These are phyloP conservation scores for Hofmannophila pseudospretella DNA, from an alignment of 2,888 invertebrate species.

Conservation along the genomic window DNA sequence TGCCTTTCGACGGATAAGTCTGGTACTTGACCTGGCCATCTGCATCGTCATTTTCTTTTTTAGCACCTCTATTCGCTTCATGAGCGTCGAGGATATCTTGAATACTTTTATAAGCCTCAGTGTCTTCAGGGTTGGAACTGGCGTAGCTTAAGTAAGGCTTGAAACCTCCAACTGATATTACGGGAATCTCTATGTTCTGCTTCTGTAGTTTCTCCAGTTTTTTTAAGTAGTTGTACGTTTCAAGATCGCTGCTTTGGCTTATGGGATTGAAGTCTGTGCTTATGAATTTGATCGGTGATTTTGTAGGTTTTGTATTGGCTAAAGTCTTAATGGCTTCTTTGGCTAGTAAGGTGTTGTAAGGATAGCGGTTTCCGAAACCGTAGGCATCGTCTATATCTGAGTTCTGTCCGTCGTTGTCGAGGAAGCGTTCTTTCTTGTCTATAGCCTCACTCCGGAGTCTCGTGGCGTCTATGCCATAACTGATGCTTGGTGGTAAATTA, in stretches of 20 bases:
- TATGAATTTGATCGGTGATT: conserved; percentile 40
- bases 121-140: conserved; percentile 33
- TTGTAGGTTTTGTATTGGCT: conserved; percentile 29
- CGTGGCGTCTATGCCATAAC: conserved; percentile 22
- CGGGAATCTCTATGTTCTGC: conserved; percentile 30
- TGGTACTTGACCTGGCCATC: conserved; percentile 32
- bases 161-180: conserved; percentile 27
- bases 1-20: conserved; percentile 21
- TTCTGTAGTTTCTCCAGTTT: conserved; percentile 44
- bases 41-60: conserved; percentile 25
- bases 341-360: conserved; percentile 32
- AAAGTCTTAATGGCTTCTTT: conserved; percentile 20
- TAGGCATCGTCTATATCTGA: conserved; percentile 23
- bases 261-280: conserved; percentile 51
- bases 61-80: conserved; percentile 41
- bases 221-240: conserved; percentile 57
- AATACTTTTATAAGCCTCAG: conserved; percentile 48
- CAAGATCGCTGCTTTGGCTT: conserved; percentile 49
- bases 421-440: conserved; percentile 40
- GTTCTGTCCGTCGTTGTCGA: conserved; percentile 21
- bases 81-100: conserved; percentile 63
- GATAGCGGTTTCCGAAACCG: conserved; percentile 25
- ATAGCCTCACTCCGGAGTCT: conserved; percentile 29
- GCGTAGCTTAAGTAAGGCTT: conserved; percentile 31
- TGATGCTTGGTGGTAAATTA: conserved; percentile 39